Conservation (phyloP, 37 sponge, comb jelly and placozoan species). For the Hexactinellida sp. region DNA sequence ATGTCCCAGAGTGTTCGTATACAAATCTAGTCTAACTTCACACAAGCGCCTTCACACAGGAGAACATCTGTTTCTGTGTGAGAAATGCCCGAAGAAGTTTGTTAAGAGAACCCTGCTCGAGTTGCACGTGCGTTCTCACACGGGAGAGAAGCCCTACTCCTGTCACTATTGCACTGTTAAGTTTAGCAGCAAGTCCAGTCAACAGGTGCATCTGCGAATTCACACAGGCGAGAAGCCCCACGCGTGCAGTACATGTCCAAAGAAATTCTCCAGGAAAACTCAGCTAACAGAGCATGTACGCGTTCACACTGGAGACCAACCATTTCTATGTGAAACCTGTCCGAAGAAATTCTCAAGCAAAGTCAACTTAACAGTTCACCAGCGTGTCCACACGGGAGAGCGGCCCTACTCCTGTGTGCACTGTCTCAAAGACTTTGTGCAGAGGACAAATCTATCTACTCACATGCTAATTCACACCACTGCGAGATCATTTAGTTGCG, state of each 20-base stretch:
- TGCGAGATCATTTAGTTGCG: not conserved
- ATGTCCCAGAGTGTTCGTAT: not conserved
- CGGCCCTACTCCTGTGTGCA: not conserved
- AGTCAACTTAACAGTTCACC: not conserved
- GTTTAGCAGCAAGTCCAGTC: not conserved
- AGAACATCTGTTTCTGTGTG: not conserved
- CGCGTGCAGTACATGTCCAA: not conserved
- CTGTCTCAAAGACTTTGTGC: not conserved
- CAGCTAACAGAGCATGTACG: not conserved
- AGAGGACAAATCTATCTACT: constrained; percentile 6
- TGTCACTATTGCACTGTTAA: not conserved
- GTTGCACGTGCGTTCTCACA: not conserved
- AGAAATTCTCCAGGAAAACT: not conserved
- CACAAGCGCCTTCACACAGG: not conserved
- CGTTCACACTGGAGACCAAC: not conserved
- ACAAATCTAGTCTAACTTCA: not conserved
- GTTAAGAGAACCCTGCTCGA: not conserved
- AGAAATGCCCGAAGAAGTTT: not conserved
- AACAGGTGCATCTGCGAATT: not conserved
- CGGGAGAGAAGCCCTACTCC: not conserved
- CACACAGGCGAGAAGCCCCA: not conserved
- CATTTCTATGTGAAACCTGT: not conserved
- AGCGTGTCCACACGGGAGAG: constrained; percentile 6
- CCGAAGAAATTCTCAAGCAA: not conserved
- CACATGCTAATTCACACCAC: not conserved